Percentiles rank a stretch among this genome's conserved stretches.
phyloP scores from a whole-genome alignment of 2,797 vertebrate genomes.

The Lepus townsendii region DNA sequence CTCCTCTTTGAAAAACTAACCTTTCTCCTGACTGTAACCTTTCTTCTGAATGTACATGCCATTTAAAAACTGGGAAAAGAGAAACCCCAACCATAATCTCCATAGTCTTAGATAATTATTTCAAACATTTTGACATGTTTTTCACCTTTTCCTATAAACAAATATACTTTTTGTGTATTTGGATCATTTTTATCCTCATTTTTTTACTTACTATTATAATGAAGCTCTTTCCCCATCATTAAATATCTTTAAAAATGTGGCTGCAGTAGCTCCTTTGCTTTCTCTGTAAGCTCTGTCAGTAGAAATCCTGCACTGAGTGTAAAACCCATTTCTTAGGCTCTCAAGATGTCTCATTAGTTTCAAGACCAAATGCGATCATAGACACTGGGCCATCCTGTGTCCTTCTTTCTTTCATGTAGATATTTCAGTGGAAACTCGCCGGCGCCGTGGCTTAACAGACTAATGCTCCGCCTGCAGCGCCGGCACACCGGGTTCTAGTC shows the following conservation, averaged over 20 bases:
- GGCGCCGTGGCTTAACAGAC: no score
- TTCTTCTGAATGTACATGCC: not conserved
- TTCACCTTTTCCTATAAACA: slow-evolving; percentile 17
- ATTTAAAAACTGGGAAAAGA: not conserved
- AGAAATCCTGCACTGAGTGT: slow-evolving; percentile 19
- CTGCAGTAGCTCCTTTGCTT: not conserved
- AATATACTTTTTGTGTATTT: slow-evolving; percentile 28
- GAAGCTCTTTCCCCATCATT: slow-evolving; percentile 17
- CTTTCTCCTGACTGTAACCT: not conserved
- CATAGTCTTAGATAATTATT: not conserved
- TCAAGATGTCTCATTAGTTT: not conserved
- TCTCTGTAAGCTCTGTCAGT: slow-evolving; percentile 3
- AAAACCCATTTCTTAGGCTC: not conserved
- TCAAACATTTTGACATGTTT: slow-evolving; percentile 14
- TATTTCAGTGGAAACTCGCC: not conserved
- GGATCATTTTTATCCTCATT: not conserved
- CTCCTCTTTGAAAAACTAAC: not conserved
- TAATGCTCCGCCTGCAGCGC: no score
- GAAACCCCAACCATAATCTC: not conserved
- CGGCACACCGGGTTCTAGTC: no score
- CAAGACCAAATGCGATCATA: not conserved
- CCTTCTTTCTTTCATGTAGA: not conserved
- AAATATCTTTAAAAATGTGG: slow-evolving; percentile 36
- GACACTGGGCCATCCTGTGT: not conserved
- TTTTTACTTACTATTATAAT: not conserved